Evolutionary conservation across 2,113 vertebrate genomes (phyloP).

Genomic region (Ailuropoda melanoleuca): DNA sequence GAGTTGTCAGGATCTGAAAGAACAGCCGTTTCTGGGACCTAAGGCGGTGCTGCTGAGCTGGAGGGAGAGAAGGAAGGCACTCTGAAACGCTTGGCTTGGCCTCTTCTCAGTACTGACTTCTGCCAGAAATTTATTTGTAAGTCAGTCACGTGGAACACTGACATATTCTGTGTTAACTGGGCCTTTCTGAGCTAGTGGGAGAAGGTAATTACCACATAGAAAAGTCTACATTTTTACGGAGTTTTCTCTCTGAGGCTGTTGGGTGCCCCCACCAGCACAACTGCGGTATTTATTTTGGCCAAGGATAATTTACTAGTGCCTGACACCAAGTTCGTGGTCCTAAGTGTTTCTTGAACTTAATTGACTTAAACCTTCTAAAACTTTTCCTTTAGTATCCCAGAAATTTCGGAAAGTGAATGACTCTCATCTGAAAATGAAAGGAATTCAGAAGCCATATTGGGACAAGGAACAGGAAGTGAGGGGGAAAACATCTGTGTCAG

Average conservation of each 20-base stretch:
- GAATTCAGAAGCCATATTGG: not conserved
- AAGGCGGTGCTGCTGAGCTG: not conserved
- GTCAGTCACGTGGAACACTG: conserved; percentile 23
- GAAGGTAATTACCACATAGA: not conserved
- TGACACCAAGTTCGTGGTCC: not conserved
- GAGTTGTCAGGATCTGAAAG: conserved; percentile 27
- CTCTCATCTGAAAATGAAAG: conserved; percentile 10
- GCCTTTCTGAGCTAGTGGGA: conserved; percentile 48
- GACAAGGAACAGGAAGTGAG: not conserved
- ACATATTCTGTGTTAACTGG: conserved; percentile 37
- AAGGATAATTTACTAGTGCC: not conserved
- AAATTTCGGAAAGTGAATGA: not conserved
- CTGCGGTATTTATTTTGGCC: conserved; percentile 24
- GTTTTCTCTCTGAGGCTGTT: not conserved
- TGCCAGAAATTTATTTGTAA: conserved; percentile 43
- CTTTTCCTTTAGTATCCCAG: not conserved
- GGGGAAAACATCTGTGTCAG: not conserved
- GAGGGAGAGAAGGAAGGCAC: not conserved
- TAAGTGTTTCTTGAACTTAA: not conserved
- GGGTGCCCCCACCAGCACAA: not conserved
- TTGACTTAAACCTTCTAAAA: conserved; percentile 23
- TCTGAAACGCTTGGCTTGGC: not conserved
- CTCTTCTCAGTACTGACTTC: not conserved
- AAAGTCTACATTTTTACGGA: conserved; percentile 37
- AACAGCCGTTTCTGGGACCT: not conserved